Base-by-base conservation (phyloP, 2,888 invertebrate genomes). In the Phasia obesa region DNA sequence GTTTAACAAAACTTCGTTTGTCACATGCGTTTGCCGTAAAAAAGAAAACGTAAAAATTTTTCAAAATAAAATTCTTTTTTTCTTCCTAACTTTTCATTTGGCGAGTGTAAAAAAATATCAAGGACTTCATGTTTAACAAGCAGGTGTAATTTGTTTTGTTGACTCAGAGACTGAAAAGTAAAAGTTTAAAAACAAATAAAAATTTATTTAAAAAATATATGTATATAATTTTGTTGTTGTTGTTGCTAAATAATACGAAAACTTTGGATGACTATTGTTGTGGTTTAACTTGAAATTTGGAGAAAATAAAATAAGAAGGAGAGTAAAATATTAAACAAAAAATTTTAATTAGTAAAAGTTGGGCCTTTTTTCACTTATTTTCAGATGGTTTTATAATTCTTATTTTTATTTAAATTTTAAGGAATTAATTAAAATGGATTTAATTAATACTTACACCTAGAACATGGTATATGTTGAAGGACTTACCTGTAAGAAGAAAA, bases 121-220 rank as follows among this genome's bases (percentile, higher is more conserved):
- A 80, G 79, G 79, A 80, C 60, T 69, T 53, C 17, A 53, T 80
- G 73, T 74, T 80, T 51, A 74, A 73, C 73, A 80, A 80, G 79
- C 79, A 80, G 79, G 79, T 80, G 79, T 80, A 74, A 80, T 80
- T 80, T 80, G 73, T 80, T 80, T 80, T 80, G 67, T 80, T 80
- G 60, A 62, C 25, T 73, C 25, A 67, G 67, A 73, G 47, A 80
- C 73, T 38, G 51, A 71, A 73, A 79, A 67, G 73, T 74, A 60
- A 80, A 80, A 80, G 79, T 80, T 69, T 7, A 7, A 60, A 70
- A 74, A 53, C 53, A 60, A 73, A 79, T 53, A 67, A 79, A 73
- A 76, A 35, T 42, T 42, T 42, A 21, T 49, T 7, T 0, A 15
- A 38, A 74, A 31, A 44, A 27, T 3, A 4, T 27, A 27, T 27